Evolutionary conservation across 2,113 vertebrate genomes (phyloP).

Genomic region (Neogale vison): DNA sequence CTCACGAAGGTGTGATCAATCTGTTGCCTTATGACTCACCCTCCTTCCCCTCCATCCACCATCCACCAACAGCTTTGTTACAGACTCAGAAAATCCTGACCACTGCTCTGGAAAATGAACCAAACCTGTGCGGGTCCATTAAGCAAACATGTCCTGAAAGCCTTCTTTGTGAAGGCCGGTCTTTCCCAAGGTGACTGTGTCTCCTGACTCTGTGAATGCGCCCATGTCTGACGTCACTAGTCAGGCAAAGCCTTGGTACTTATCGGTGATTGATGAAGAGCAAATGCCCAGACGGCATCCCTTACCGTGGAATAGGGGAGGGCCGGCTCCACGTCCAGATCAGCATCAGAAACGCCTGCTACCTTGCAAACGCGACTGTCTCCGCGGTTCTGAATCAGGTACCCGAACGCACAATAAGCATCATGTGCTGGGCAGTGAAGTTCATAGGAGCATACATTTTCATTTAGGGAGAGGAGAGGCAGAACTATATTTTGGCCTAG

Average conservation of each 20-base stretch:
- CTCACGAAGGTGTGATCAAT: background rate
- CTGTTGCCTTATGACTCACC: background rate
- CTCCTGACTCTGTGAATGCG: background rate
- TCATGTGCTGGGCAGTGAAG: background rate
- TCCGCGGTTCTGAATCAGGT: background rate
- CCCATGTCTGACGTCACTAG: background rate
- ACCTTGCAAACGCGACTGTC: background rate
- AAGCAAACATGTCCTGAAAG: background rate
- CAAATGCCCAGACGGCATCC: no score
- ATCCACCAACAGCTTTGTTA: background rate
- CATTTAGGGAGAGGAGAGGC: background rate
- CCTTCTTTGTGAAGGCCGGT: background rate
- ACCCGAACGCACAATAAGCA: background rate
- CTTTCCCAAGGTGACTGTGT: background rate
- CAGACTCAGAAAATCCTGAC: background rate
- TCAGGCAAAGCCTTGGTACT: background rate
- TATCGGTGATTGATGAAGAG: background rate
- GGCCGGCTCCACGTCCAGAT: background rate
- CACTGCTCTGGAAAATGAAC: background rate
- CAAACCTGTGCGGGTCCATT: rapidly evolving
- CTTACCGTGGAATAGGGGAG: no score
- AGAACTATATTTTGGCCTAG: background rate
- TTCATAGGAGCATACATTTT: background rate
- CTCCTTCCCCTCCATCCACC: background rate
- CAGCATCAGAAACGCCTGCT: background rate